Conservation (phyloP, 2,888 invertebrate genomes). For the Lasioglossum zephyrum region DNA sequence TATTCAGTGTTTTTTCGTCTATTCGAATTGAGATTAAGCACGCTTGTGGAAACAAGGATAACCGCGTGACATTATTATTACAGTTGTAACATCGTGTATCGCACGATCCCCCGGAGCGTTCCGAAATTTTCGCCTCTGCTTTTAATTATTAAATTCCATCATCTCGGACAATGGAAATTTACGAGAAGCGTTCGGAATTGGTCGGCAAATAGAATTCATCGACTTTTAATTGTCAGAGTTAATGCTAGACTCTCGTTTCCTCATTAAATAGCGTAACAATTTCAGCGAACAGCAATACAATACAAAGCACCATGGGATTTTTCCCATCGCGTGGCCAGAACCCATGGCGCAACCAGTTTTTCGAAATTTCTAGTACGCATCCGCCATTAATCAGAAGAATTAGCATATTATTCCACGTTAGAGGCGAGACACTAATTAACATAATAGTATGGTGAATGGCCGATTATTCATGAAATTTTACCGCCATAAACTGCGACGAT, state of each 20-base stretch:
- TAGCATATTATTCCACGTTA: background rate
- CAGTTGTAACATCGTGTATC: background rate
- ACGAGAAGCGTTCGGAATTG: background rate
- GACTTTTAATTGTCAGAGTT: too few relatives aligned
- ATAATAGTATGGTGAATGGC: background rate
- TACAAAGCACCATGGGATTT: background rate
- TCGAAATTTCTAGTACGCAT: background rate
- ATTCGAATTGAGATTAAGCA: constrained; percentile 6
- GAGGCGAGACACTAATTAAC: background rate
- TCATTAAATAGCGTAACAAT: background rate
- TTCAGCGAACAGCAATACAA: background rate
- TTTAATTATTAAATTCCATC: constrained; percentile 11
- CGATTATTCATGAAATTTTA: background rate
- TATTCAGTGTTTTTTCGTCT: constrained; percentile 5
- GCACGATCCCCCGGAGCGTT: background rate
- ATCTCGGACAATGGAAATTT: background rate
- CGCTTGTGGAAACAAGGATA: constrained; percentile 5
- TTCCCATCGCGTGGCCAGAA: background rate
- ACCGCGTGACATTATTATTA: background rate
- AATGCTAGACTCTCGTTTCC: background rate
- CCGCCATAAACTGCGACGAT: background rate
- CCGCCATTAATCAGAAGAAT: background rate
- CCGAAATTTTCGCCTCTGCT: background rate
- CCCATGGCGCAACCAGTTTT: background rate
- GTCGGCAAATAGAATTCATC: background rate